A percentile compares a stretch with the other conserved stretches of the same genome.
Conservation (phyloP, 2,888 invertebrate genomes). For the Drosophila algonquin region DNA sequence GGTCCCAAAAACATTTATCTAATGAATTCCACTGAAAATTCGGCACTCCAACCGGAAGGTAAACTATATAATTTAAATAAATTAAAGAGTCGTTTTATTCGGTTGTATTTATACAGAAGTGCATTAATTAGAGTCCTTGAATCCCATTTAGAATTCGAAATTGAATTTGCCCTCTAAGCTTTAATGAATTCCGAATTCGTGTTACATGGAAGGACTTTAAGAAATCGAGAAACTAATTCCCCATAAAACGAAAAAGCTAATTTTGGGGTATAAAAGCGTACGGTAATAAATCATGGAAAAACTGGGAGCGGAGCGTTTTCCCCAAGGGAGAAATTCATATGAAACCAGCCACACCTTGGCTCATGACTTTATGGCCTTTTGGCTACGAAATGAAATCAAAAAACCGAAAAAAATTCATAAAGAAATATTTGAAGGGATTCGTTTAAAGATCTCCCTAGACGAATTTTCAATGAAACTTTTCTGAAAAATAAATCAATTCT, state of each 20-base stretch:
- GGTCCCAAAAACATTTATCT: constrained; percentile 1
- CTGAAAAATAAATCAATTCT: not conserved
- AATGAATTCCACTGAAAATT: not conserved
- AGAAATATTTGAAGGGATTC: not conserved
- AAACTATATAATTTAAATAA: constrained; percentile 1
- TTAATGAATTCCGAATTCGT: not conserved
- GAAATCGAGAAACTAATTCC: not conserved
- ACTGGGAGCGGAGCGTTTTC: not conserved
- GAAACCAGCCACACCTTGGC: not conserved
- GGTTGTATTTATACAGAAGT: not conserved
- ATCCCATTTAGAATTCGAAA: not conserved
- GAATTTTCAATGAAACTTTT: no score
- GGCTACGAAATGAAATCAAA: constrained; percentile 14
- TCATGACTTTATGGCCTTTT: constrained; percentile 17
- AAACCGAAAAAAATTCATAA: not conserved
- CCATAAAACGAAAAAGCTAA: constrained; percentile 1
- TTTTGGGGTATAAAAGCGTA: not conserved
- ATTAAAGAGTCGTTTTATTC: not conserved
- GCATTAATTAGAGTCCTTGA: not conserved
- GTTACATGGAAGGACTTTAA: not conserved
- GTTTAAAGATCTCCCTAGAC: not conserved
- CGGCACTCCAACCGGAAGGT: not conserved
- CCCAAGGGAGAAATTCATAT: constrained; percentile 8
- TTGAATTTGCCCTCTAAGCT: not conserved
- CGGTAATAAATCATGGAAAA: constrained; percentile 16